These are phyloP conservation scores for Paradoxurus hermaphroditus DNA, from an alignment of 2,113 vertebrate genomes.

Conservation along the genomic window DNA sequence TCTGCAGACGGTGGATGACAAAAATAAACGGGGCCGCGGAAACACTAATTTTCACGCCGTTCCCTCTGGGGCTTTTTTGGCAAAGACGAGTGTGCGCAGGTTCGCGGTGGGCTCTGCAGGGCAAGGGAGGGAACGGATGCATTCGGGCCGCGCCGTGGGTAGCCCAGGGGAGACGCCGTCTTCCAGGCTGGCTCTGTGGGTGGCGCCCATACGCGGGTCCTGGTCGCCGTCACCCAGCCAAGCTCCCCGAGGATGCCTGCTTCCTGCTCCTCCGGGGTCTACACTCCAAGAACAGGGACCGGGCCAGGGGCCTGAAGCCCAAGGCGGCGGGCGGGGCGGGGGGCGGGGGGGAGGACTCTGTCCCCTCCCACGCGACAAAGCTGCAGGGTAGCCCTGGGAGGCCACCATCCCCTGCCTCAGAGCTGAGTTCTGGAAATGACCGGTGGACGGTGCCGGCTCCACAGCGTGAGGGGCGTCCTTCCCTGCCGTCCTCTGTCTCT, in stretches of 20 bases:
- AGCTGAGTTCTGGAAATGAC: fast-evolving
- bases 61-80: conserved; percentile 81
- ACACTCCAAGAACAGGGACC: background rate
- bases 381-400: fast-evolving
- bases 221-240: fast-evolving
- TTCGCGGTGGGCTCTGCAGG: conserved; percentile 83
- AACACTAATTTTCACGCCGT: conserved; percentile 85
- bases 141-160: no score
- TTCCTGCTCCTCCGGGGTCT: background rate
- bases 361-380: no score
- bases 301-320: background rate
- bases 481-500: fast-evolving
- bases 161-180: no score
- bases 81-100: conserved; percentile 85
- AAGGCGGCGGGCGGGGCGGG: no score
- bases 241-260: no score
- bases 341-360: no score
- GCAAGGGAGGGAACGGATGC: fast-evolving
- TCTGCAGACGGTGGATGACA: conserved; percentile 84
- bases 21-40: conserved; percentile 85
- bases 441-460: fast-evolving
- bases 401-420: background rate
- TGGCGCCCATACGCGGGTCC: fast-evolving
- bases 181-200: no score
- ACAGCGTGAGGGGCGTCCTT: background rate